phyloP scores from a whole-genome alignment of 2,113 vertebrate genomes.

The Rutilus rutilus region DNA sequence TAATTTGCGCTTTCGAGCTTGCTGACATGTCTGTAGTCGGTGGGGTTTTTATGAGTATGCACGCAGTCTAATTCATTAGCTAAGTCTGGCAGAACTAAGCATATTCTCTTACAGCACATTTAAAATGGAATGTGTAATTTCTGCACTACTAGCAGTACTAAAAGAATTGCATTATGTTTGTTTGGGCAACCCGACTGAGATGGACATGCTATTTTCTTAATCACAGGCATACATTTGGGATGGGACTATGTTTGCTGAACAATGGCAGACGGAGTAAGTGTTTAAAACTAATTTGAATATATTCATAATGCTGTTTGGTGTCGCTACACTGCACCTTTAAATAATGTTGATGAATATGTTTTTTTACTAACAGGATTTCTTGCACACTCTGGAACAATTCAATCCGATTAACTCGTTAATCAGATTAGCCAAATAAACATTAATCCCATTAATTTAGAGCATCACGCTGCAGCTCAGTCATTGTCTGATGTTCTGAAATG shows the following conservation, averaged over 20 bases:
- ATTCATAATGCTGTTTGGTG: neutral
- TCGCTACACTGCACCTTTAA: neutral
- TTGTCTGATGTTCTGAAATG: conserved; percentile 23
- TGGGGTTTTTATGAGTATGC: neutral
- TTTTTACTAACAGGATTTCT: conserved; percentile 1
- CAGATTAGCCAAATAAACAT: conserved; percentile 20
- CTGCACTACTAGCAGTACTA: neutral
- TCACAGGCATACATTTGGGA: neutral
- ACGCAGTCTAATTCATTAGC: neutral
- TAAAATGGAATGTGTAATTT: neutral
- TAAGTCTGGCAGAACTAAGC: neutral
- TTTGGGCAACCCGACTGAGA: neutral
- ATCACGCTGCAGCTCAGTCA: conserved; percentile 54
- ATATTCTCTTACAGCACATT: neutral
- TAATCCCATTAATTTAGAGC: conserved; percentile 56
- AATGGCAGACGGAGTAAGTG: neutral
- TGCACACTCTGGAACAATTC: neutral
- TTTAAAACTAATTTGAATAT: neutral
- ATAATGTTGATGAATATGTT: neutral
- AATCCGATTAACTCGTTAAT: conserved; percentile 45
- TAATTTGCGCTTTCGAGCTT: neutral
- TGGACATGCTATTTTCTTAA: neutral
- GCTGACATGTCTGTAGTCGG: neutral
- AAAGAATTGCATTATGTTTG: neutral
- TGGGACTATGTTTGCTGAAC: neutral